Conservation (phyloP, 2,888 invertebrate species). For the Stenotaenia linearis region DNA sequence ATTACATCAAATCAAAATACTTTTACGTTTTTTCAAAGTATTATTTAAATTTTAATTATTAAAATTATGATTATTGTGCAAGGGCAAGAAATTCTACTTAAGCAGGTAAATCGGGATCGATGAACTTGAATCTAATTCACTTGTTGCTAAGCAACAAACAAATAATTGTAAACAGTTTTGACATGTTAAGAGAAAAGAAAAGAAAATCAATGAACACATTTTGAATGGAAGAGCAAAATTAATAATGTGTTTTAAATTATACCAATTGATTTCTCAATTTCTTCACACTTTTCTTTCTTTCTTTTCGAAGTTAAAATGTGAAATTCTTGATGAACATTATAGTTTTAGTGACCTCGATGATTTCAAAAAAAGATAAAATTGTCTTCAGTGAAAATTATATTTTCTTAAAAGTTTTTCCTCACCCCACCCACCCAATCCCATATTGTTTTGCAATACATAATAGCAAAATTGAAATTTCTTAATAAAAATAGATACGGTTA, state of each 20-base stretch:
- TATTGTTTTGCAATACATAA: no score
- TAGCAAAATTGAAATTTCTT: background rate
- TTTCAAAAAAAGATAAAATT: no score
- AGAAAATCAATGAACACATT: background rate
- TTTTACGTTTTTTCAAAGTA: no score
- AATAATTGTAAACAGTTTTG: slow-evolving; percentile 26
- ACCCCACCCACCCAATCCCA: no score
- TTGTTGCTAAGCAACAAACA: slow-evolving; percentile 14
- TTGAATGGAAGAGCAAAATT: background rate
- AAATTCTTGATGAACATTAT: no score
- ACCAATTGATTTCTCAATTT: background rate
- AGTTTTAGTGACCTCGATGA: no score
- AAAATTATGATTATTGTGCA: no score
- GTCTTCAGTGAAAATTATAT: no score
- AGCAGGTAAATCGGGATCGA: background rate
- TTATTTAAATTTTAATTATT: no score
- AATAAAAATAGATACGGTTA: slow-evolving; percentile 69
- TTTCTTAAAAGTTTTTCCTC: no score
- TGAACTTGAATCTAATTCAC: slow-evolving; percentile 17
- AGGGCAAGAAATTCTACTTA: background rate
- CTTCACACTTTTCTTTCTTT: no score
- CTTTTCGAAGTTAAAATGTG: no score
- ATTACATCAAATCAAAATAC: background rate
- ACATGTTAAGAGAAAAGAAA: background rate
- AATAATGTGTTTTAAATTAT: background rate